These are phyloP conservation scores for Myrmecophaga tridactyla DNA, from an alignment of 2,113 vertebrate species.

Conservation along the genomic window DNA sequence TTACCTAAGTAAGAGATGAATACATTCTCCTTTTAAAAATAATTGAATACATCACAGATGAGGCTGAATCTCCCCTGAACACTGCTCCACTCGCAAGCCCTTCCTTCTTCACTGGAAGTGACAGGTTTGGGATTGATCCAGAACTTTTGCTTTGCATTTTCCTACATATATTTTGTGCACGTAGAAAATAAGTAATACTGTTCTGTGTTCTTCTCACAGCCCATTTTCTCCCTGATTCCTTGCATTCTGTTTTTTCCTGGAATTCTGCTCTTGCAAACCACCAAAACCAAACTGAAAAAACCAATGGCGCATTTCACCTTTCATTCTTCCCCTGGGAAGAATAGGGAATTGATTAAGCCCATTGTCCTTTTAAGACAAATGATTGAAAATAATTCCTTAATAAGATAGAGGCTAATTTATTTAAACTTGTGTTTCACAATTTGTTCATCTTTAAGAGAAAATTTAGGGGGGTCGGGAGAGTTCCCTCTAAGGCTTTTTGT, in stretches of 20 bases:
- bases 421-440: background rate
- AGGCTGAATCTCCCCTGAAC: background rate
- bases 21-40: background rate
- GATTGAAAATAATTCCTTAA: background rate
- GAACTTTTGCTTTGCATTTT: background rate
- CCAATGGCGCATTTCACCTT: background rate
- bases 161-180: fast-evolving
- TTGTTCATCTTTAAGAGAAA: background rate
- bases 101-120: background rate
- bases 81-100: background rate
- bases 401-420: background rate
- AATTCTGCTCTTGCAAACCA: background rate
- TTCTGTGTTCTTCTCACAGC: background rate
- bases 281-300: background rate
- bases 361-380: background rate
- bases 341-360: background rate
- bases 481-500: background rate
- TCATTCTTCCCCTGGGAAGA: background rate
- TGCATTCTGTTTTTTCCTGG: background rate
- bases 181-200: background rate
- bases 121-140: background rate
- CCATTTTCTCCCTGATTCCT: background rate
- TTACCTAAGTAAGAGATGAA: slow-evolving; percentile 18
- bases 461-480: background rate
- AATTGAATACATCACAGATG: background rate